phyloP scores from a whole-genome alignment of 2,888 invertebrate species.

The Coelinius sp. region DNA sequence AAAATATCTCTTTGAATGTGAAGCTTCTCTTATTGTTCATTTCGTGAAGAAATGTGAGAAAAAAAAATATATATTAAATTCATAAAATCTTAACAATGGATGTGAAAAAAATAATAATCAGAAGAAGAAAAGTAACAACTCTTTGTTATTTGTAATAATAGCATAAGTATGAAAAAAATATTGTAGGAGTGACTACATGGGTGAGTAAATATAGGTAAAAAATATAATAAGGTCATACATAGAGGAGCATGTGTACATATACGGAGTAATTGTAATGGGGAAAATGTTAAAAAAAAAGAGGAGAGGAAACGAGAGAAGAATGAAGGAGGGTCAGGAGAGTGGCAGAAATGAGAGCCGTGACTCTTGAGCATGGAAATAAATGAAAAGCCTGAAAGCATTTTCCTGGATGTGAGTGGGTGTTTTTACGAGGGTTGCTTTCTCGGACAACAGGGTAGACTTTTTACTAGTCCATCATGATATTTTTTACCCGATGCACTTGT shows the following conservation, averaged over 20 bases:
- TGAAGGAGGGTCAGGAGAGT: constrained; percentile 27
- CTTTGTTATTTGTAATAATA: constrained; percentile 13
- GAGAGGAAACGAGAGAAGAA: constrained; percentile 13
- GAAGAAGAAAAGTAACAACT: not conserved
- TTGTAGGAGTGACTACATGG: constrained; percentile 3
- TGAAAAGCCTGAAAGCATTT: constrained; percentile 45
- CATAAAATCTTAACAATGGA: not conserved
- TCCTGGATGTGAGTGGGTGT: constrained; percentile 39
- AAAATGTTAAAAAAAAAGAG: constrained; percentile 21
- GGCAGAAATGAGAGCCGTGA: constrained; percentile 29
- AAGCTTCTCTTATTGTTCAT: constrained; percentile 19
- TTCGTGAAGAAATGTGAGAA: constrained; percentile 5
- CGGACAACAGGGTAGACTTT: not conserved
- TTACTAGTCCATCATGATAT: not conserved
- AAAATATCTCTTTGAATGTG: constrained; percentile 32
- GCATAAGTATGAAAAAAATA: constrained; percentile 11
- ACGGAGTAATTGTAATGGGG: constrained; percentile 39
- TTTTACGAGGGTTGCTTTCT: not conserved
- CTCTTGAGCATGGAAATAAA: constrained; percentile 38
- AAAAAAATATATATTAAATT: constrained; percentile 25
- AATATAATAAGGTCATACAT: constrained; percentile 19
- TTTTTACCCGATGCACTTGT: not conserved
- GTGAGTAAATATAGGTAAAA: not conserved
- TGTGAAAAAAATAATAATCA: not conserved
- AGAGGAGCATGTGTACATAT: constrained; percentile 16